phyloP scores from a whole-genome alignment of 2,113 vertebrate genomes.

The Corydoras sp. region DNA sequence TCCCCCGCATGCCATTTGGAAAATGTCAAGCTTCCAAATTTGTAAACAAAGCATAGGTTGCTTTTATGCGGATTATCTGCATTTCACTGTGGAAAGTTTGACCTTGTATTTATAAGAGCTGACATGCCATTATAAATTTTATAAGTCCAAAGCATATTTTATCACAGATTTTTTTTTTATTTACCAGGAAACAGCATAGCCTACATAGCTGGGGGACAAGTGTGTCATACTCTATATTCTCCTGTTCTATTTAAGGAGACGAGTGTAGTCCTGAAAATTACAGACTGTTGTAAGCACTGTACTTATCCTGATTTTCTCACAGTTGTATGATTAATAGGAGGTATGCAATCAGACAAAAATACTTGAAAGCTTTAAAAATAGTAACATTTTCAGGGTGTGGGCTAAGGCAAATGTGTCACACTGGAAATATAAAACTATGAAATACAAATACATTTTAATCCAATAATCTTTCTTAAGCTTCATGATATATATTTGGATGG shows the following conservation, averaged over 20 bases:
- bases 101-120: no score
- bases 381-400: no score
- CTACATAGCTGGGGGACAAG: background rate
- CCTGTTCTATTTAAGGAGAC: background rate
- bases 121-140: background rate
- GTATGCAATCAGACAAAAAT: no score
- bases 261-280: background rate
- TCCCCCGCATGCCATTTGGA: conserved; percentile 12
- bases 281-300: background rate
- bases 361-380: no score
- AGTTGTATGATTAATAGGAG: no score
- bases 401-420: no score
- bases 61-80: no score
- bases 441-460: no score
- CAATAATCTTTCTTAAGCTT: no score
- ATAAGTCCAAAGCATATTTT: background rate
- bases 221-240: conserved; percentile 7
- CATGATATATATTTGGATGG: no score
- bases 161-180: background rate
- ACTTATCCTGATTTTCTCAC: no score
- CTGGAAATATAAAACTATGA: no score
- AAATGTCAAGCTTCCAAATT: conserved; percentile 8
- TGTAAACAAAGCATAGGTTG: conserved; percentile 7
- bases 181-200: conserved; percentile 9
- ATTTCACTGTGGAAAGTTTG: background rate